Conservation (phyloP, 2,113 vertebrate species). For the Mormyrus iriodes region DNA sequence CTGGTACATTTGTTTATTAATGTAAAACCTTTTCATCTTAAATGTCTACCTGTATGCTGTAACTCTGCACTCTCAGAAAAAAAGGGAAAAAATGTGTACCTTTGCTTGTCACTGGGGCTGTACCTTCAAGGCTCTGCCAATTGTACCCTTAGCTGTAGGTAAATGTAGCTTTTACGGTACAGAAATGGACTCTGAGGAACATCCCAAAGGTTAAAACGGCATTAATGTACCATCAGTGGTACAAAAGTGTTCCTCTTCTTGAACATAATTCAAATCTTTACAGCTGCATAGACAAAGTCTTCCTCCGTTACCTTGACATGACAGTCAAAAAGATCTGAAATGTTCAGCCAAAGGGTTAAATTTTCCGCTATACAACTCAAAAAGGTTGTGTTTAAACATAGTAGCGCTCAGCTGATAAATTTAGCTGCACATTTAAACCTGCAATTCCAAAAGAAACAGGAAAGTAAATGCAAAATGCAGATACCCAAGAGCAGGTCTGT, state of each 20-base stretch:
- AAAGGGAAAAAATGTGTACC: no score
- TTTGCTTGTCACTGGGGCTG: no score
- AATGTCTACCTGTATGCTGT: neutral
- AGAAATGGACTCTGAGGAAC: no score
- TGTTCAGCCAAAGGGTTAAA: neutral
- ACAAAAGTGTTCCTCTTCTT: no score
- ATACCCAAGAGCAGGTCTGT: neutral
- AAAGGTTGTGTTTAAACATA: neutral
- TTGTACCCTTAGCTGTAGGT: no score
- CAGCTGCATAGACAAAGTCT: neutral
- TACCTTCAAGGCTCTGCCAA: no score
- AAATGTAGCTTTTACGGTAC: no score
- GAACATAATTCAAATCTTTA: neutral
- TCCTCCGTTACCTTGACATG: neutral
- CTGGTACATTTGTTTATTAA: neutral
- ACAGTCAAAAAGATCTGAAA: neutral
- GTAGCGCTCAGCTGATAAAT: neutral
- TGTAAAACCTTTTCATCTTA: neutral
- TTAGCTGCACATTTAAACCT: neutral
- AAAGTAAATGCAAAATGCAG: constrained; percentile 5
- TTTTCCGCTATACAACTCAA: neutral
- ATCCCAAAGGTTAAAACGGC: no score
- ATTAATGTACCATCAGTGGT: no score
- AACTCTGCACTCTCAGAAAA: no score
- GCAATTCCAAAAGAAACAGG: neutral